phyloP scores from a whole-genome alignment of 2,888 invertebrate species.

The Meiosimyza decipiens region DNA sequence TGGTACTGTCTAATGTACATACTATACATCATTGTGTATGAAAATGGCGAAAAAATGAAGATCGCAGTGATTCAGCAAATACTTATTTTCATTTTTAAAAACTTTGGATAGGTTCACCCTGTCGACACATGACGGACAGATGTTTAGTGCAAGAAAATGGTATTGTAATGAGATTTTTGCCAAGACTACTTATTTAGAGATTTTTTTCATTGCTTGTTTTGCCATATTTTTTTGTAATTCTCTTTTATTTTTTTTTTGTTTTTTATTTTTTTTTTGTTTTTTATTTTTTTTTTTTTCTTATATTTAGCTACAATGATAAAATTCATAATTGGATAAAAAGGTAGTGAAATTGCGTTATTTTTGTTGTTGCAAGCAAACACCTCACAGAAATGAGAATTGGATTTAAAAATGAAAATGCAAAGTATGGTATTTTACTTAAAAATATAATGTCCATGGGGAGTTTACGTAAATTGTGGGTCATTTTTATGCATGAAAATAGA shows the following conservation, averaged over 20 bases:
- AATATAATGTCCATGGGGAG: slow-evolving; percentile 26
- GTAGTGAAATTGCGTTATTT: slow-evolving; percentile 18
- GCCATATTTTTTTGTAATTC: slow-evolving; percentile 19
- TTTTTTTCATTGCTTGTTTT: slow-evolving; percentile 33
- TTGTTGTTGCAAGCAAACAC: slow-evolving; percentile 10
- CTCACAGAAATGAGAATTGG: slow-evolving; percentile 16
- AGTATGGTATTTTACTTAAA: slow-evolving; percentile 23
- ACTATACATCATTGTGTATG: no score
- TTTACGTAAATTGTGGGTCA: not conserved
- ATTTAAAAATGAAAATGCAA: slow-evolving; percentile 17
- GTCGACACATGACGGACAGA: slow-evolving; percentile 15
- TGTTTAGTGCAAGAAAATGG: slow-evolving; percentile 33
- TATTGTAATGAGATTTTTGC: slow-evolving; percentile 44
- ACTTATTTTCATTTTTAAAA: no score
- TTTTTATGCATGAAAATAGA: no score
- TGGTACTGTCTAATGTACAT: no score
- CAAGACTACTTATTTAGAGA: slow-evolving; percentile 36
- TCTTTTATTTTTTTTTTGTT: no score
- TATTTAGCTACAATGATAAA: slow-evolving; percentile 15
- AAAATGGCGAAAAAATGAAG: no score
- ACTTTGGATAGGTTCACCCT: no score
- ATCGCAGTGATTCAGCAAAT: no score
- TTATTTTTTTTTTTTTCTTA: not conserved
- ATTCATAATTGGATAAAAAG: slow-evolving; percentile 44
- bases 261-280: slow-evolving; percentile 1